A percentile compares a stretch with the other conserved stretches of the same genome.
phyloP scores from a whole-genome alignment of 2,888 invertebrate genomes.

The Aleiodes leptofemur region DNA sequence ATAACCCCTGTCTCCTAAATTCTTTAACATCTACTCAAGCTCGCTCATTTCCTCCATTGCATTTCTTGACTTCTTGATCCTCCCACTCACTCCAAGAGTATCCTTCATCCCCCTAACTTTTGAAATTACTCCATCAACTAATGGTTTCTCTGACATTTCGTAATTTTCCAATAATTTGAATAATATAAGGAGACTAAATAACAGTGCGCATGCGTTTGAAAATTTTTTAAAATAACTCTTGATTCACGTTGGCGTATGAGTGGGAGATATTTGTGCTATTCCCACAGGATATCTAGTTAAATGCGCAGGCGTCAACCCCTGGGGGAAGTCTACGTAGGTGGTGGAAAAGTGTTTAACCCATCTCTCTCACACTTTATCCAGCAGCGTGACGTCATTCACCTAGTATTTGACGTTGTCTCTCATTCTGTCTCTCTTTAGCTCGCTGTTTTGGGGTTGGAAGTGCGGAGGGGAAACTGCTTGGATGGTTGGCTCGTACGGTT shows the following conservation, averaged over 20 bases:
- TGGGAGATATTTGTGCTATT: too few relatives aligned
- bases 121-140: neutral
- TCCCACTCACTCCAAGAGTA: neutral
- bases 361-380: neutral
- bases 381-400: conserved; percentile 18
- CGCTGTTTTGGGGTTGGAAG: neutral
- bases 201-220: neutral
- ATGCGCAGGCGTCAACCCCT: neutral
- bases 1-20: too few relatives aligned
- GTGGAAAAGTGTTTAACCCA: conserved; percentile 13
- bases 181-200: neutral
- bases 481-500: conserved; percentile 39
- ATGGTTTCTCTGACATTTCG: conserved; percentile 24
- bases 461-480: conserved; percentile 19
- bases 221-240: too few relatives aligned
- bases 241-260: too few relatives aligned
- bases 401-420: conserved; percentile 29
- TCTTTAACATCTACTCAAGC: too few relatives aligned
- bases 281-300: too few relatives aligned
- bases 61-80: conserved; percentile 15
- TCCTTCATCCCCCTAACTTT: neutral
- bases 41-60: neutral
- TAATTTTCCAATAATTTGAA: conserved; percentile 6
- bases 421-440: conserved; percentile 15
- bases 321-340: conserved; percentile 29